These are phyloP conservation scores for Alcedo quadribrachys DNA, from an alignment of 2,797 vertebrate species.

Conservation along the genomic window DNA sequence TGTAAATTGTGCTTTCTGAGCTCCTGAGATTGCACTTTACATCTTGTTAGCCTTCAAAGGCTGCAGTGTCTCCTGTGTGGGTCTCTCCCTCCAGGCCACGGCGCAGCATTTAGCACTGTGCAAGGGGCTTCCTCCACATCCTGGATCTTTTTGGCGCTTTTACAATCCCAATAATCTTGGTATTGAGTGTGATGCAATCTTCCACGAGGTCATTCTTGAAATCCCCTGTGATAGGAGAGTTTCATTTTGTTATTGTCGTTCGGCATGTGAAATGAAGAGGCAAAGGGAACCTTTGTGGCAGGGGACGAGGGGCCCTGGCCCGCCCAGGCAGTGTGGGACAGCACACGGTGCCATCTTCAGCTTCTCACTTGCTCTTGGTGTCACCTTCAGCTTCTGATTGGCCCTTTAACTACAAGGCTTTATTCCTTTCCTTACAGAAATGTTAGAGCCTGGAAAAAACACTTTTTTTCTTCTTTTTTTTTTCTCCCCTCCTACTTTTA, in stretches of 20 bases:
- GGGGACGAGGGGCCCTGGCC: fast-evolving
- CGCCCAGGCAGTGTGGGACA: fast-evolving
- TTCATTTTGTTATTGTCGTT: fast-evolving
- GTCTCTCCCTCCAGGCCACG: fast-evolving
- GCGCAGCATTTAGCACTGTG: fast-evolving
- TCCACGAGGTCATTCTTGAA: neutral
- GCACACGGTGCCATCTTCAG: fast-evolving
- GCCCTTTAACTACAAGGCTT: neutral
- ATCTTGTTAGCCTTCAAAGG: neutral
- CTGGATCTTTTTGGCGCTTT: neutral
- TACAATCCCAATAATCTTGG: neutral
- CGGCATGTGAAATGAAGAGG: neutral
- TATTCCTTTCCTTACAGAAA: neutral
- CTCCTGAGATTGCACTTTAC: neutral
- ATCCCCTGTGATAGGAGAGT: neutral
- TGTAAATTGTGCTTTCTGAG: neutral
- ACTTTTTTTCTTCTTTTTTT: neutral
- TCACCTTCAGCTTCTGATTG: neutral
- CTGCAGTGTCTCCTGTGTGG: neutral
- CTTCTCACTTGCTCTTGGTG: too few species aligned
- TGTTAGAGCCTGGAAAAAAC: neutral
- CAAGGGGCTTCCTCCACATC: neutral
- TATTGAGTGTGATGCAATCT: neutral
- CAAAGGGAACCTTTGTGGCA: neutral
- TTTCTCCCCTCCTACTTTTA: neutral